Evolutionary conservation across 23 tunicate species (phyloP).

Genomic region (Ciona savignyi): DNA sequence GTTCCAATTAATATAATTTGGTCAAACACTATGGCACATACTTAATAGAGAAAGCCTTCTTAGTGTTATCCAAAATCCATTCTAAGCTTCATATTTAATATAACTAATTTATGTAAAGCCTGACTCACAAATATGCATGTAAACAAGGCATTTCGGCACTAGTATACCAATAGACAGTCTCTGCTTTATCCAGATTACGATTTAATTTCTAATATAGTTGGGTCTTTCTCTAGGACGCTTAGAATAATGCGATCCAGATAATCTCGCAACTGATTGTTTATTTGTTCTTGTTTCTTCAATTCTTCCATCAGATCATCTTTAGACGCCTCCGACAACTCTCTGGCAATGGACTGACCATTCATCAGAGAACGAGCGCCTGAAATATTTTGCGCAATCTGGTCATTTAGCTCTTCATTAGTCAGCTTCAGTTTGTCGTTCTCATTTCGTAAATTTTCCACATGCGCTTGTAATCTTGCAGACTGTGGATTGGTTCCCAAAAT

Average conservation of each 20-base stretch:
- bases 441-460: constrained; percentile 41
- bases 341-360: constrained; percentile 54
- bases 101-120: too few species aligned
- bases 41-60: background rate
- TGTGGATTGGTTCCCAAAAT: constrained; percentile 15
- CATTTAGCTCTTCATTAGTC: constrained; percentile 68
- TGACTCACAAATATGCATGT: background rate
- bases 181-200: background rate
- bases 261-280: constrained; percentile 56
- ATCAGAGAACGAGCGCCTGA: constrained; percentile 65
- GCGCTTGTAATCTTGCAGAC: constrained; percentile 33
- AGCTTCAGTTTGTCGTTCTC: constrained; percentile 68
- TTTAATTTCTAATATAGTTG: constrained; percentile 76
- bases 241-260: constrained; percentile 66
- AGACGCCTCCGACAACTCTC: constrained; percentile 59
- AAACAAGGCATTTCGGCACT: background rate
- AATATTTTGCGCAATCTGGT: constrained; percentile 71
- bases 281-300: constrained; percentile 52
- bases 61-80: too few species aligned
- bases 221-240: constrained; percentile 81
- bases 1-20: background rate
- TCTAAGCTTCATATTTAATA: too few species aligned
- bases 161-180: background rate
- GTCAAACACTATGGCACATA: background rate
- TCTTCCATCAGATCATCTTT: constrained; percentile 84